Conservation (phyloP, 2,797 vertebrate species). For the Clangula hyemalis region DNA sequence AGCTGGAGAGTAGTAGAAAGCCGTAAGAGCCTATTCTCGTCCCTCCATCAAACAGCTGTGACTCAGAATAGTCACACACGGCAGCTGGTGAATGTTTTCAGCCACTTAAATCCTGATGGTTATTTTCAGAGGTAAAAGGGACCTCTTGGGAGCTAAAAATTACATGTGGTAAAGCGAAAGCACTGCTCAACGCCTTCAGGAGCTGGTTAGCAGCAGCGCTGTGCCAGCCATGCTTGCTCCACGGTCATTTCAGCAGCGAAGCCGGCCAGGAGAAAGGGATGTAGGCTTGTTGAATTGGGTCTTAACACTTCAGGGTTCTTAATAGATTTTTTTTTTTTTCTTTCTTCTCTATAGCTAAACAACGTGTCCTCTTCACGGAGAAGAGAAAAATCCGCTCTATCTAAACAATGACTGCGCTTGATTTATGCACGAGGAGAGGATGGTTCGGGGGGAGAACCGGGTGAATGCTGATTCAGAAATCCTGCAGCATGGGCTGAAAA, state of each 20-base stretch:
- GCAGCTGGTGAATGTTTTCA: constrained; percentile 45
- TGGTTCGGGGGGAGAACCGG: neutral
- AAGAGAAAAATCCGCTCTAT: constrained; percentile 94
- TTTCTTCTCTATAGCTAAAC: constrained; percentile 83
- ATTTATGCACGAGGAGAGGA: constrained; percentile 67
- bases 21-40: constrained; percentile 34
- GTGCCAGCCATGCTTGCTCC: neutral
- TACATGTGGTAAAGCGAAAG: constrained; percentile 21
- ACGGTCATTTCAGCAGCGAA: neutral
- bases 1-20: constrained; percentile 16
- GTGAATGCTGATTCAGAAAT: constrained; percentile 68
- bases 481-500: constrained; percentile 58
- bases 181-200: neutral
- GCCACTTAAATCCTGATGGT: neutral
- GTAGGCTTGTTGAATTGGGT: neutral
- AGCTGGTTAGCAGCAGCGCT: neutral
- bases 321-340: constrained; percentile 4
- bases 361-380: constrained; percentile 93
- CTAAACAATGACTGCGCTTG: constrained; percentile 74
- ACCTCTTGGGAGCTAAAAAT: constrained; percentile 32
- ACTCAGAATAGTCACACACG: constrained; percentile 41
- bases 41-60: neutral
- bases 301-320: constrained; percentile 44
- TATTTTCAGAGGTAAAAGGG: constrained; percentile 29
- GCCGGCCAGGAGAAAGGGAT: neutral